Conservation (phyloP, 2,113 vertebrate genomes). For the Bolborhynchus lineola region DNA sequence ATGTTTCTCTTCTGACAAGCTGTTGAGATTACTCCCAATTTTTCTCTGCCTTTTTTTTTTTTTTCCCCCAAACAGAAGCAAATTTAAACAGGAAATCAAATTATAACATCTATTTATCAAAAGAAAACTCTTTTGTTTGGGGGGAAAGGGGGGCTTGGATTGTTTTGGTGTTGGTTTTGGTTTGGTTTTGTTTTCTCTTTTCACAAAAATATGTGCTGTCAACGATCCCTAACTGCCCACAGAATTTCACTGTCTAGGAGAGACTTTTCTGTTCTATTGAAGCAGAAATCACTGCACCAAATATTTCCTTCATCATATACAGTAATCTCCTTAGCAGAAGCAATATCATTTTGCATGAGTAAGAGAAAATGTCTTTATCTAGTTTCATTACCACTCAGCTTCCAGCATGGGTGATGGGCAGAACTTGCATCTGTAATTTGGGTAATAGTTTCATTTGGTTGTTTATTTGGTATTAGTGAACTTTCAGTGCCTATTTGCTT, state of each 20-base stretch:
- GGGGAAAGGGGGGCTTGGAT: too few relatives aligned
- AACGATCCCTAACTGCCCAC: background rate
- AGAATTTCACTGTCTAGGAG: background rate
- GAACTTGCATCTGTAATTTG: slow-evolving; percentile 19
- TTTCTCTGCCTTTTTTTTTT: background rate
- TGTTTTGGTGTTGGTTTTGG: background rate
- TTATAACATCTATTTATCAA: background rate
- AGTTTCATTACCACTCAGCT: slow-evolving; percentile 30
- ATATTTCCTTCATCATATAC: slow-evolving; percentile 16
- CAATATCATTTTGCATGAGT: slow-evolving; percentile 31
- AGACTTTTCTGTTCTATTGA: background rate
- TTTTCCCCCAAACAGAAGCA: background rate
- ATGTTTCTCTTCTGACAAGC: slow-evolving; percentile 15
- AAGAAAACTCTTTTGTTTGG: background rate
- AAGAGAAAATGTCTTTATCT: slow-evolving; percentile 44
- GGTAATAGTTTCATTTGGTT: slow-evolving; percentile 23
- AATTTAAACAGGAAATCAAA: background rate
- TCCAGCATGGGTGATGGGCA: background rate
- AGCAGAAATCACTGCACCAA: slow-evolving; percentile 4
- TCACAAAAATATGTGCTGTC: background rate
- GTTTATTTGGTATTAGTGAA: slow-evolving; percentile 23
- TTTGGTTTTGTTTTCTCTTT: background rate
- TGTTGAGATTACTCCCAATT: background rate
- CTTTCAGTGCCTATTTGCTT: slow-evolving; percentile 18
- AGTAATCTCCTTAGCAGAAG: slow-evolving; percentile 55